These are phyloP conservation scores for Anguilla anguilla DNA, from an alignment of 2,797 vertebrate genomes.

Conservation along the genomic window DNA sequence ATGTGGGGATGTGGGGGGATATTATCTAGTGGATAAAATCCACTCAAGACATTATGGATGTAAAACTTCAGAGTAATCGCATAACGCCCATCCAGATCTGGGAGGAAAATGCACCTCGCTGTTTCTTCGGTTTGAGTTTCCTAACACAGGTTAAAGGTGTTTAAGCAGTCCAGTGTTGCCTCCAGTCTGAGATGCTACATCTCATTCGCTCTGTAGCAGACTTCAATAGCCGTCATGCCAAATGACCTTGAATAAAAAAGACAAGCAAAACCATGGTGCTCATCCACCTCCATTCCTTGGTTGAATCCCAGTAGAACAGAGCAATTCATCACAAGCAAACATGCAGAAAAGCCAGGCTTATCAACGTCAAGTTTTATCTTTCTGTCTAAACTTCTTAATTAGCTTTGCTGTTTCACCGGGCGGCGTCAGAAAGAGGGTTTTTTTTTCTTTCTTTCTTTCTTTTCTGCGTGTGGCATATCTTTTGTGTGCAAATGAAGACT, in stretches of 20 bases:
- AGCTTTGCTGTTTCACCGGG: neutral
- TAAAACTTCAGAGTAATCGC: neutral
- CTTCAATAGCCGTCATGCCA: neutral
- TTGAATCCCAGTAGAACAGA: neutral
- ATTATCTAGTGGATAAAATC: neutral
- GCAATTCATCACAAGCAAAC: neutral
- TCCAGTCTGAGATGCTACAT: neutral
- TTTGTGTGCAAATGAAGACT: slow-evolving; percentile 21
- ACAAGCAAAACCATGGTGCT: neutral
- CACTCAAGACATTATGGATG: neutral
- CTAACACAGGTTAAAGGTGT: neutral
- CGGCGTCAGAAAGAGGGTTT: neutral
- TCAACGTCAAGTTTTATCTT: neutral
- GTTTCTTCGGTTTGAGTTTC: neutral
- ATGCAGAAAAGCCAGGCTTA: neutral
- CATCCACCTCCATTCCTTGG: neutral
- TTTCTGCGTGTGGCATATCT: neutral
- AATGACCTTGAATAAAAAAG: neutral
- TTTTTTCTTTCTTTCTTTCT: neutral
- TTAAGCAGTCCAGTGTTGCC: neutral
- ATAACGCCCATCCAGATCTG: neutral
- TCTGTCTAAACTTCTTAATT: slow-evolving; percentile 13
- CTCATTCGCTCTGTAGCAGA: neutral
- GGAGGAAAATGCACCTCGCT: neutral
- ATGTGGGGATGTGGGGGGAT: neutral